Conservation (phyloP, 2,797 vertebrate species). For the Cossypha caffra region DNA sequence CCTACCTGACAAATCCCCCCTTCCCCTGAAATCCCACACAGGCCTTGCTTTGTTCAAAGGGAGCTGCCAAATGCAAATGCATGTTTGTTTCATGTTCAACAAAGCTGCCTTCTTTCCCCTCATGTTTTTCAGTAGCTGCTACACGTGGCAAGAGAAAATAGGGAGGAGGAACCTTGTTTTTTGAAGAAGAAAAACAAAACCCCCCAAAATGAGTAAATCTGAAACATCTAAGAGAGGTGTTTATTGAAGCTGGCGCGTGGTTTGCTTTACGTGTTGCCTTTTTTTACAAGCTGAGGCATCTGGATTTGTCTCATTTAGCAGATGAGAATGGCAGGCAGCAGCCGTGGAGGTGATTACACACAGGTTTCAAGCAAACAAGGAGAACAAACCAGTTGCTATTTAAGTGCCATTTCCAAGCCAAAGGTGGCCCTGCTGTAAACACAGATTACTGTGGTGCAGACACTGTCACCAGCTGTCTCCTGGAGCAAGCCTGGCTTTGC, state of each 20-base stretch:
- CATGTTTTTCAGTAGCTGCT: neutral
- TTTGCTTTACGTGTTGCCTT: neutral
- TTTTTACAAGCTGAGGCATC: constrained; percentile 40
- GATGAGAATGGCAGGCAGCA: neutral
- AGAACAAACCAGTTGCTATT: neutral
- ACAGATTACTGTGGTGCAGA: neutral
- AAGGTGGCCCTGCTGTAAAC: neutral
- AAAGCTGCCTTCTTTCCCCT: neutral
- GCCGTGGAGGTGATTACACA: neutral
- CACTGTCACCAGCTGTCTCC: neutral
- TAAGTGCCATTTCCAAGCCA: neutral
- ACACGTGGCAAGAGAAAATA: neutral
- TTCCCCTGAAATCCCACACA: constrained; percentile 8
- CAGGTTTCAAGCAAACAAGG: neutral
- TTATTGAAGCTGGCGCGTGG: neutral
- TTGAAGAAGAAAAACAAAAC: neutral
- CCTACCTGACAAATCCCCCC: neutral
- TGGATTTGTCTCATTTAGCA: constrained; percentile 45
- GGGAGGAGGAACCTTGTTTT: neutral
- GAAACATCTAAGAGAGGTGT: neutral
- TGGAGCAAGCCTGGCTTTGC: neutral
- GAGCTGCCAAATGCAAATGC: neutral
- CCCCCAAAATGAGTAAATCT: neutral
- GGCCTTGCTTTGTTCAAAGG: neutral
- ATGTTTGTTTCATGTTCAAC: constrained; percentile 17